Evolutionary conservation across 2,888 invertebrate species (phyloP), one percentile per base, ranked within the genome.

Genomic region (Cepaea hortensis): DNA sequence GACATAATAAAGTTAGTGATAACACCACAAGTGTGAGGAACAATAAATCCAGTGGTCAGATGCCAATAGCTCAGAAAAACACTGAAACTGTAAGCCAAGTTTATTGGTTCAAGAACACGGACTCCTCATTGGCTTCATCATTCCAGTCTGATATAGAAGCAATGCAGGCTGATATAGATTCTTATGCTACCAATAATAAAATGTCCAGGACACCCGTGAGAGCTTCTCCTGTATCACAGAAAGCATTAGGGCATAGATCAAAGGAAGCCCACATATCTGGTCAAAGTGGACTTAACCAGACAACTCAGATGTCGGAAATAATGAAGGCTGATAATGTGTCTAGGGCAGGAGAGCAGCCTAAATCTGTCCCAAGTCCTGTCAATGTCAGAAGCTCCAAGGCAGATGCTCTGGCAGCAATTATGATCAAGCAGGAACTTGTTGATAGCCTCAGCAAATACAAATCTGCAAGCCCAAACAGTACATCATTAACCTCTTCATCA

Each of bases 111-210:
- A 73, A 73, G 72, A 55, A n/a, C 46, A 84, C 84, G 65, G 75
- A 75, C 13, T 15, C 75, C 11, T 9, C 46, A 6, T 15, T 73
- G 7, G 72, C 72, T 20, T 86, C 86, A 11, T 73, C 70, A 9
- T 87, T 70, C 55, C 84, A 84, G 75, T 87, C 87, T 50, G 87
- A 87, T 65, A 84, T 87, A 80, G 87, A 87, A 68, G 87, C 87
- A 48, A 87, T 87, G 87, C 77, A 75, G 65, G 87, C 84, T 15
- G 75, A 72, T 68, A n/a, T 79, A 13, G 75, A 68, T 23, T 50
- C 70, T 70, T 82, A 82, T 70, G 46, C 55, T 48, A 5, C 73
- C 13, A 35, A 3, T 61, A 35, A n/a, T 72, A 68, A 11, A 70
- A 50, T 35, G 15, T 18, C 55, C 7, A 35, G 15, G 18, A 3